These are phyloP conservation scores for Drosophila baimaii DNA, from an alignment of 1,140 invertebrate genomes.

Conservation along the genomic window DNA sequence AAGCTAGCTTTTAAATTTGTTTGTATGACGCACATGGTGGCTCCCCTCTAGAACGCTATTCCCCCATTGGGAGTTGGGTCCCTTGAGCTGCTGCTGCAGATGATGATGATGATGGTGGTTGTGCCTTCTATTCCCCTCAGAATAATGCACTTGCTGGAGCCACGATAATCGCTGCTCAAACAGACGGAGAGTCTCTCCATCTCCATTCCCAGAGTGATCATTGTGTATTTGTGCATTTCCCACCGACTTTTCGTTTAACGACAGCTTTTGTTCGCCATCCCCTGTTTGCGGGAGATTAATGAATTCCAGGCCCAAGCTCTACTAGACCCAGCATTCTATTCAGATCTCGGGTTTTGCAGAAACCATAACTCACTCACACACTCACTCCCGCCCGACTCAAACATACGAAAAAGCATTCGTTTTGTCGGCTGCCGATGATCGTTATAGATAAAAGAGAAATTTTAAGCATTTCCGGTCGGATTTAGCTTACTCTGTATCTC, in stretches of 20 bases:
- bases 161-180: constrained; percentile 58
- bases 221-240: constrained; percentile 61
- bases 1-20: constrained; percentile 52
- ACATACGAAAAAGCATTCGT: constrained; percentile 30
- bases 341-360: constrained; percentile 62
- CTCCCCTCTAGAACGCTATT: background rate
- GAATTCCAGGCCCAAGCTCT: constrained; percentile 55
- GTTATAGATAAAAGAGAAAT: constrained; percentile 64
- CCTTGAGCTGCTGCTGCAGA: constrained; percentile 23
- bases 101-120: constrained; percentile 15
- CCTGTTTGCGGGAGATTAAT: constrained; percentile 63
- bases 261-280: constrained; percentile 36
- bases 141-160: constrained; percentile 48
- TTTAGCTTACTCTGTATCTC: constrained; percentile 5
- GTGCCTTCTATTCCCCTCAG: constrained; percentile 8
- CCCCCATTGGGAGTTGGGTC: constrained; percentile 16
- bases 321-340: constrained; percentile 37
- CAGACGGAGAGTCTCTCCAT: constrained; percentile 20
- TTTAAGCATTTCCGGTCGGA: constrained; percentile 67
- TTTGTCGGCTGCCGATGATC: constrained; percentile 21
- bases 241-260: constrained; percentile 51
- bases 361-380: constrained; percentile 24
- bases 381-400: constrained; percentile 6
- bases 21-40: constrained; percentile 34
- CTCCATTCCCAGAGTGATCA: constrained; percentile 35